phyloP scores from a whole-genome alignment of 2,797 vertebrate species.

The Ceyx erithaca region DNA sequence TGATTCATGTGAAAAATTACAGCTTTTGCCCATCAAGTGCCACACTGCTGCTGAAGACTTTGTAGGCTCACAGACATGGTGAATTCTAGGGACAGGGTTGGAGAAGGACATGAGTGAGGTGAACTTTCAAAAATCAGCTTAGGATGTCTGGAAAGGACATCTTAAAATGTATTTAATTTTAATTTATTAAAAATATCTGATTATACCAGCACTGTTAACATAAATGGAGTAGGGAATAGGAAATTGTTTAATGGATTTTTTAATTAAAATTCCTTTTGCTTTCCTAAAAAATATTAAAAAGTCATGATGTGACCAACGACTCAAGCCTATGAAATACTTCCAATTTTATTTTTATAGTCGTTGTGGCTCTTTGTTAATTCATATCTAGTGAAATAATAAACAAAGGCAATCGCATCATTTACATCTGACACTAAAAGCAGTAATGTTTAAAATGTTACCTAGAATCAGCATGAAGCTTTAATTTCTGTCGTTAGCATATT shows the following conservation, averaged over 20 bases:
- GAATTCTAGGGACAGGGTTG: not conserved
- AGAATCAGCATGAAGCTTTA: slow-evolving; percentile 30
- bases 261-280: not conserved
- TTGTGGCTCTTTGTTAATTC: not conserved
- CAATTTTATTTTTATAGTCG: not conserved
- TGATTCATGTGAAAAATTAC: not conserved
- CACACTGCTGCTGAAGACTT: not conserved
- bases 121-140: not conserved
- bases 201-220: not conserved
- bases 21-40: not conserved
- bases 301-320: not conserved
- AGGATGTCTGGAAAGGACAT: not conserved
- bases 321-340: not conserved
- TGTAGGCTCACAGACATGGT: not conserved
- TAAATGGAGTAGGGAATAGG: not conserved
- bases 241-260: not conserved
- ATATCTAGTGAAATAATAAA: slow-evolving; percentile 12
- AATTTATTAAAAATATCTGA: not conserved
- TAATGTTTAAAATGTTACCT: slow-evolving; percentile 61
- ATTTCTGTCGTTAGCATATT: slow-evolving; percentile 68
- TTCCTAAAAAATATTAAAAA: slow-evolving; percentile 3
- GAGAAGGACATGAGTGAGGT: not conserved
- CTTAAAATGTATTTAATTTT: too few relatives aligned
- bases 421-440: not conserved
- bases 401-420: slow-evolving; percentile 12